A percentile compares a stretch with the other conserved stretches of the same genome.
Evolutionary conservation across 2,797 vertebrate species (phyloP).

Genomic region (Spondyliosoma cantharus): DNA sequence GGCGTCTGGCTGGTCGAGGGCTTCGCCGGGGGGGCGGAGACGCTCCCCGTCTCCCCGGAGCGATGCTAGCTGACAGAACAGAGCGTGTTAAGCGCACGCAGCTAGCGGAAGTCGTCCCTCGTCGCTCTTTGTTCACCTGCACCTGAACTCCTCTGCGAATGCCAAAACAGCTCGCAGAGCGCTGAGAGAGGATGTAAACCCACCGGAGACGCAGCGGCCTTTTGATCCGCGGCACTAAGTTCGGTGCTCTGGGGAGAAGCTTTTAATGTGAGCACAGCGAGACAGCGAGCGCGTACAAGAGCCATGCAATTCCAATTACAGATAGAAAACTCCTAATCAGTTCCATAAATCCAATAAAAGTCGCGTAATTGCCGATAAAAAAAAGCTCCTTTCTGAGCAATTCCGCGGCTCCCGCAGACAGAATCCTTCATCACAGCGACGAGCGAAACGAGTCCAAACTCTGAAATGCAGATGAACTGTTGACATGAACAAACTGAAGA

Average conservation of each 20-base stretch:
- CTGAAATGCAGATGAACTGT: slow-evolving; percentile 38
- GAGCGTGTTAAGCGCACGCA: slow-evolving; percentile 26
- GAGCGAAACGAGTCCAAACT: slow-evolving; percentile 7
- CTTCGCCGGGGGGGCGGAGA: slow-evolving; percentile 38
- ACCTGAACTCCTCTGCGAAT: slow-evolving; percentile 59
- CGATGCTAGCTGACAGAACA: slow-evolving; percentile 47
- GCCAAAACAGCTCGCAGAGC: slow-evolving; percentile 41
- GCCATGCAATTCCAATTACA: slow-evolving; percentile 46
- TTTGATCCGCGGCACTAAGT: slow-evolving; percentile 54
- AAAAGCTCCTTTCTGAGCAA: slow-evolving; percentile 2
- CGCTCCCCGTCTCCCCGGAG: slow-evolving; percentile 31
- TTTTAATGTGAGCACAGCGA: slow-evolving; percentile 31
- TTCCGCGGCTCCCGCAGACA: slow-evolving; percentile 3
- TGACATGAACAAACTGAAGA: slow-evolving; percentile 4
- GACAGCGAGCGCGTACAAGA: slow-evolving; percentile 20
- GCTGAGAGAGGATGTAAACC: slow-evolving; percentile 29
- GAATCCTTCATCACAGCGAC: slow-evolving; percentile 15
- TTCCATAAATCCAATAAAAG: slow-evolving; percentile 36
- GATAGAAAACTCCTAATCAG: slow-evolving; percentile 45
- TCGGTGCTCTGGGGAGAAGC: slow-evolving; percentile 17
- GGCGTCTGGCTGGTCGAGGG: slow-evolving; percentile 41
- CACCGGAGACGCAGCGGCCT: slow-evolving; percentile 7
- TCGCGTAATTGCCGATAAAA: slow-evolving; percentile 15
- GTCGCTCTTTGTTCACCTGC: slow-evolving; percentile 63
- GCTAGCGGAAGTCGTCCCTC: slow-evolving; percentile 42